phyloP scores from a whole-genome alignment of 2,888 invertebrate genomes.

The Agapostemon virescens region DNA sequence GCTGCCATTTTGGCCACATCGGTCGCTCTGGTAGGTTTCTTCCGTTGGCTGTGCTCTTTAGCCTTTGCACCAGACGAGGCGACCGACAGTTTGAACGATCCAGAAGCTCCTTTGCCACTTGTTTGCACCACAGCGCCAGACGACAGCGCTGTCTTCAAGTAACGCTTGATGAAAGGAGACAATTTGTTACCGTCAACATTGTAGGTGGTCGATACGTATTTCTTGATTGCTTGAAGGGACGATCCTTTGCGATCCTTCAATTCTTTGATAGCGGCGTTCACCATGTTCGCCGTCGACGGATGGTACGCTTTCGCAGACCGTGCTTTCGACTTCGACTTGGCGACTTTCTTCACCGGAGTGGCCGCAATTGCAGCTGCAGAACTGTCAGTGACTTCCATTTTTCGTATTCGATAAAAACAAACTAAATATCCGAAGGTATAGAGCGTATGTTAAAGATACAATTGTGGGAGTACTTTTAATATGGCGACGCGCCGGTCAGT shows the following conservation, averaged over 20 bases:
- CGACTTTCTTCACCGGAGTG: conserved; percentile 50
- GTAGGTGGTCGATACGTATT: conserved; percentile 84
- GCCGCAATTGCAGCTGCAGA: background rate
- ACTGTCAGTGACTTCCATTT: conserved; percentile 22
- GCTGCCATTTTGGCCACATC: background rate
- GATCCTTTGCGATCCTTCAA: conserved; percentile 84
- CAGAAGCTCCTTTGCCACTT: conserved; percentile 82
- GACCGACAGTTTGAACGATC: conserved; percentile 55
- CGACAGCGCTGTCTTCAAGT: conserved; percentile 82
- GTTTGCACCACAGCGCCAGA: conserved; percentile 82
- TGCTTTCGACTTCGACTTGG: conserved; percentile 51
- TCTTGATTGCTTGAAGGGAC: conserved; percentile 84
- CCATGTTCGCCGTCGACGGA: conserved; percentile 83
- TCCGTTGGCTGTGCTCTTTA: background rate
- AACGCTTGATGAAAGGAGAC: conserved; percentile 83
- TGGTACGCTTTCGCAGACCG: conserved; percentile 79
- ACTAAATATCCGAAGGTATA: background rate
- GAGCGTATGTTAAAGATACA: background rate
- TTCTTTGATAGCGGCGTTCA: conserved; percentile 82
- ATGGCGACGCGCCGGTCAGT: background rate
- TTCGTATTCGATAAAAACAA: background rate
- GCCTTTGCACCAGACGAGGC: no score
- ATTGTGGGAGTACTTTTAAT: background rate
- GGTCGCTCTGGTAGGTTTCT: background rate
- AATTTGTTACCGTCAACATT: conserved; percentile 83